phyloP scores from a whole-genome alignment of 1,140 invertebrate genomes.

The Aporrectodea caliginosa region DNA sequence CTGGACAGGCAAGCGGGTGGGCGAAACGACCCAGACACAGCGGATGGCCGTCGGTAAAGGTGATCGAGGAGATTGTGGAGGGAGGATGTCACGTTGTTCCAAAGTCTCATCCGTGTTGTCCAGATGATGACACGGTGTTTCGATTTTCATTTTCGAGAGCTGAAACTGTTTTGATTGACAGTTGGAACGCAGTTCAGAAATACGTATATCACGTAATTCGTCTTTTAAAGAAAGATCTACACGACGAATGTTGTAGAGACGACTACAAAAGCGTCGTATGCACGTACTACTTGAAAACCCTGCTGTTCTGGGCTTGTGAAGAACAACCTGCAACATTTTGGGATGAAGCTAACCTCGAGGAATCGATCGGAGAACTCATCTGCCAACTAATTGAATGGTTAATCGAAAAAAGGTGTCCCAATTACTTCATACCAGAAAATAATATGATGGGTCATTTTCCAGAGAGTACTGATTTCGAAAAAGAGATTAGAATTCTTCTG shows the following conservation, averaged over 20 bases:
- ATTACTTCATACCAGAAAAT: background rate
- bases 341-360: background rate
- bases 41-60: background rate
- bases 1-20: background rate
- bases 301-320: background rate
- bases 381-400: background rate
- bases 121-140: background rate
- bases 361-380: background rate
- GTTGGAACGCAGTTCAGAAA: background rate
- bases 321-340: background rate
- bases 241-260: background rate
- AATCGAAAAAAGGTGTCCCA: background rate
- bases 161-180: background rate
- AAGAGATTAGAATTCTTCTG: background rate
- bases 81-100: background rate
- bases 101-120: background rate
- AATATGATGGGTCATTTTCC: background rate
- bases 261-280: background rate
- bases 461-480: background rate
- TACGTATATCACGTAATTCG: background rate
- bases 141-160: background rate
- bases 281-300: background rate
- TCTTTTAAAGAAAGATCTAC: background rate
- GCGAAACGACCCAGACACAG: background rate
- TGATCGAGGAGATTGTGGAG: background rate